Conservation (phyloP, 2,113 vertebrate species). For the Megalops atlanticus region DNA sequence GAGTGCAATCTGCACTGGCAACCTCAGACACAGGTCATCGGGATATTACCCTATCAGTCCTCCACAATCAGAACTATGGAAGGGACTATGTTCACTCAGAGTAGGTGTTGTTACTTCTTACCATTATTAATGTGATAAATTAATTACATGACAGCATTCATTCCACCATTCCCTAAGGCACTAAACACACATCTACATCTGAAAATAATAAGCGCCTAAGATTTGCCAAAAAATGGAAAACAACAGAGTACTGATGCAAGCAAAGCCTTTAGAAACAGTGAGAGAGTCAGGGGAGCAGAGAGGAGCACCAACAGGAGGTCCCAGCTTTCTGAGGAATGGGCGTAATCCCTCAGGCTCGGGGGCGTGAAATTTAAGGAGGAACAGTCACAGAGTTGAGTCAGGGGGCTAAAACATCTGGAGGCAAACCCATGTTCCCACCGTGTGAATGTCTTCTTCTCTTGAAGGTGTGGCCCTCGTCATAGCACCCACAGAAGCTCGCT, state of each 20-base stretch:
- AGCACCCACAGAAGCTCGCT: neutral
- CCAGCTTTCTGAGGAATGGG: neutral
- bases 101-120: too few relatives aligned
- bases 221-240: too few relatives aligned
- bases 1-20: too few relatives aligned
- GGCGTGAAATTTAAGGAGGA: neutral
- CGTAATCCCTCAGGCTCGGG: neutral
- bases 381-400: neutral
- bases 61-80: neutral
- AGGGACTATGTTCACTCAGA: too few relatives aligned
- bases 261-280: too few relatives aligned
- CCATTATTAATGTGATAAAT: too few relatives aligned
- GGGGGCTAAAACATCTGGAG: constrained; percentile 18
- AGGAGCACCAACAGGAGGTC: neutral
- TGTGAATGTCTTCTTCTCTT: neutral
- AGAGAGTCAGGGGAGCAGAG: too few relatives aligned
- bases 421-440: neutral
- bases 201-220: too few relatives aligned
- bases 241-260: too few relatives aligned
- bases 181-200: too few relatives aligned
- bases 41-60: neutral
- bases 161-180: too few relatives aligned
- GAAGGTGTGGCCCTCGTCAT: neutral
- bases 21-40: neutral
- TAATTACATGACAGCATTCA: too few relatives aligned